Percentiles rank a stretch among this genome's conserved stretches.
Evolutionary conservation across 2,797 vertebrate species (phyloP).

Genomic region (Cheirogaleus major): DNA sequence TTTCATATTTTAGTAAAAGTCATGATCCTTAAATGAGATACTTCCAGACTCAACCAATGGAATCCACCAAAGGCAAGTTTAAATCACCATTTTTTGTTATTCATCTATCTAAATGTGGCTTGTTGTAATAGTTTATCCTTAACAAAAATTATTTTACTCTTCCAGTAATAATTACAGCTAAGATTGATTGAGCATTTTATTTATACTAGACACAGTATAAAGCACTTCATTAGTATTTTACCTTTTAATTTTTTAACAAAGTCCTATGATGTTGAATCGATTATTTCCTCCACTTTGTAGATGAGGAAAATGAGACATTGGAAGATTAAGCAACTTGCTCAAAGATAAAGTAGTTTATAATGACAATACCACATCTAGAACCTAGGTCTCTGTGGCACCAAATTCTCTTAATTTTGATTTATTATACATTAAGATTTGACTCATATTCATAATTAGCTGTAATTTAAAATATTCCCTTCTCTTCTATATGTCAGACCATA

Average conservation of each 20-base stretch:
- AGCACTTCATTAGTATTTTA: neutral
- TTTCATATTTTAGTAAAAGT: neutral
- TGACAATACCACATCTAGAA: neutral
- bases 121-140: neutral
- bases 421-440: neutral
- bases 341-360: conserved; percentile 20
- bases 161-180: neutral
- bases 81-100: neutral
- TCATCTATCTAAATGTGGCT: neutral
- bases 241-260: neutral
- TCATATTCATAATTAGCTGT: neutral
- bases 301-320: neutral
- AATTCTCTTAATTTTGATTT: neutral
- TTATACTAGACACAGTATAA: neutral
- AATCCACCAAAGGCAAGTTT: neutral
- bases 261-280: neutral
- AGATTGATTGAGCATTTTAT: neutral
- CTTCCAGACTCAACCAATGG: neutral
- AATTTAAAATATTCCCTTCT: neutral
- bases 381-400: neutral
- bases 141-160: neutral
- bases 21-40: neutral
- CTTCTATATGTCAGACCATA: neutral
- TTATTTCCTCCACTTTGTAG: neutral
- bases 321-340: neutral